A percentile compares a stretch with the other conserved stretches of the same genome.
phyloP scores from a whole-genome alignment of 2,888 invertebrate genomes.

The Schizotus pectinicornis region DNA sequence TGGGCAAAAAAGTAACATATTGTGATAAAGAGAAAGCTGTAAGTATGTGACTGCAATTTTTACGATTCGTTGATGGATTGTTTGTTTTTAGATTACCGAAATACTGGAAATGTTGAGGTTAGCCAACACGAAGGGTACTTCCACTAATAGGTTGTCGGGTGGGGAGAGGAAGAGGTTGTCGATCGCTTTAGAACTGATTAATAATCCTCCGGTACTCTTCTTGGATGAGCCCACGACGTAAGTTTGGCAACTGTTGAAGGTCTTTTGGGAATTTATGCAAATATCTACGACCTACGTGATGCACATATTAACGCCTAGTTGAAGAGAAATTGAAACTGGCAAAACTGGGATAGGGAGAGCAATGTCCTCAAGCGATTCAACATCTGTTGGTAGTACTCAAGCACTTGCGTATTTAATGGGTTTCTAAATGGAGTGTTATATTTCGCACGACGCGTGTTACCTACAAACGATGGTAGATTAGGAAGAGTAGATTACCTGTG shows the following conservation, averaged over 20 bases:
- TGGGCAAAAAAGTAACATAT: slow-evolving; percentile 68
- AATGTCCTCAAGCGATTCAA: too few relatives aligned
- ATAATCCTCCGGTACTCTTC: slow-evolving; percentile 94
- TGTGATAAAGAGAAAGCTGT: slow-evolving; percentile 75
- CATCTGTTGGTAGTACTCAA: too few relatives aligned
- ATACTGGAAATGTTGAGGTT: slow-evolving; percentile 83
- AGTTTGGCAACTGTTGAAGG: slow-evolving; percentile 50
- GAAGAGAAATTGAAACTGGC: too few relatives aligned
- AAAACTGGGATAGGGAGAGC: too few relatives aligned
- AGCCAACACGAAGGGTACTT: slow-evolving; percentile 73
- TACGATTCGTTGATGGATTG: slow-evolving; percentile 2
- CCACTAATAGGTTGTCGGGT: slow-evolving; percentile 79
- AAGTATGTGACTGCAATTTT: slow-evolving; percentile 53
- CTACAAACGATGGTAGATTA: too few relatives aligned
- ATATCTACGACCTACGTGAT: neutral
- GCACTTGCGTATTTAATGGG: too few relatives aligned
- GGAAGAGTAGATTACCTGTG: too few relatives aligned
- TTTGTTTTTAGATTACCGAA: slow-evolving; percentile 75
- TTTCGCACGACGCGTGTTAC: too few relatives aligned
- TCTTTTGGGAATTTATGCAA: neutral
- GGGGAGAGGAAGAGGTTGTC: slow-evolving; percentile 94
- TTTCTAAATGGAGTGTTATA: too few relatives aligned
- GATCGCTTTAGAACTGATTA: slow-evolving; percentile 89
- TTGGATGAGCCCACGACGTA: slow-evolving; percentile 97
- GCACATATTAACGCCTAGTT: too few relatives aligned